Base-by-base conservation (phyloP, 2,888 invertebrate genomes). In the Caenorhabditis angaria region DNA sequence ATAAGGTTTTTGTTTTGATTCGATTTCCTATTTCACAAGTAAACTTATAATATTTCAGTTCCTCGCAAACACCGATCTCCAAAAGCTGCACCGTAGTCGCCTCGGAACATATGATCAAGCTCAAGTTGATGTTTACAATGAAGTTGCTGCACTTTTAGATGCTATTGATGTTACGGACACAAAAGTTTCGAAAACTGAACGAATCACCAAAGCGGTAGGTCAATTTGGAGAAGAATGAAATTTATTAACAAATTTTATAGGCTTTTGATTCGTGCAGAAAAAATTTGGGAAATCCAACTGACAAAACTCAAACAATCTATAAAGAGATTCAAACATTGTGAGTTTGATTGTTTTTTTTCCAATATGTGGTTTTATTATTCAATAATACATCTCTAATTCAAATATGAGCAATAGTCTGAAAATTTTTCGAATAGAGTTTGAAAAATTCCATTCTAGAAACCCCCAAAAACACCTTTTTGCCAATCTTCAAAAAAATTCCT, bases 101-200 rank as follows among this genome's bases (percentile, higher is more conserved):
- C 71, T 82, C n/a, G 84, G 83, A 64, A 80, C 83, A 2, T 83
- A 82, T 48, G 82, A 80, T 53, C 76, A 82, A 53, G 65, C 81
- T n/a, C 85, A 85, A 65, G 66, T 64, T 29, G 63, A 65, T 20
- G 82, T 85, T n/a, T 78, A 83, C 67, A 51, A 50, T 28, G 68
- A 71, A 53, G 80, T 82, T 24, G 70, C 68, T 22, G 61, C 68
- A 14, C 66, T 63, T 12, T 61, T 84, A 29, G 63, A 66, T 8
- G 69, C 65, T 41, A 55, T 83, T 41, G 61, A 78, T 53, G 61
- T 51, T 18, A 62, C 29, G 24, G 61, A 59, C 58, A 48, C 55
- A 22, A 70, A 20, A 0, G 50, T 66, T 32, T 80, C 81, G 1
- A 53, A 65, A 48, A 83, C 83, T 14, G 83, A 83, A 63, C 61